Base-by-base conservation (phyloP, 2,888 invertebrate species). In the Eustalomyia histrio region DNA sequence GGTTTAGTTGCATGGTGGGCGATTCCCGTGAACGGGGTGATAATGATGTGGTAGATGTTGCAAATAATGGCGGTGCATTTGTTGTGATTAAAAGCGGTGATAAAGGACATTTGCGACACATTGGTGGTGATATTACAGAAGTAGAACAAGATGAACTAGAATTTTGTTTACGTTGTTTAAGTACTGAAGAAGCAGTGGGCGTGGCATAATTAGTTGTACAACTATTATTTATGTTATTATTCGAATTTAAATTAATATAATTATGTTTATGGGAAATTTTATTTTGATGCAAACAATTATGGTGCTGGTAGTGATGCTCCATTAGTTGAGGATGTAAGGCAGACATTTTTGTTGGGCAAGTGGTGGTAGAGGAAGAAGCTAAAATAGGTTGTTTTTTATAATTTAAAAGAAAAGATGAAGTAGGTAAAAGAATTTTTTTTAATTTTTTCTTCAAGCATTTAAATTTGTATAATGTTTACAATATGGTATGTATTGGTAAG, bases 161-260 rank as follows among this genome's bases (percentile, higher is more conserved):
- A 29, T 67, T 61, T 57, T 81, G 74, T 65, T 78, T 78, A 16
- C 78, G 81, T 72, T 83, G 83, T 82, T 87, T 87, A 52, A 86
- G 85, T 83, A 85, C 86, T 82, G 79, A 82, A 58, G 84, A 79
- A 80, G 84, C 74, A 75, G 89, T 88, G 85, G 88, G 87, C 86
- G 86, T 87, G 86, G 85, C 86, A 85, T 85, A 83, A 82, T 82
- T 85, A 71, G 74, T 85, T 82, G 79, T 84, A 78, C 80, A 82
- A 81, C 78, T 84, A 80, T 84, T 76, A 83, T 86, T 85, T 69
- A 71, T 68, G 33, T 76, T 68, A 71, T 65, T 71, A 71, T 68
- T 74, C 12, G 47, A 68, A 68, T 72, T 74, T 35, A 47, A 29
- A 57, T 39, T 68, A 18, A 64, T 43, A 47, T 67, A 21, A 61